Conservation (phyloP, 2,888 invertebrate genomes). For the Epinotia demarniana region DNA sequence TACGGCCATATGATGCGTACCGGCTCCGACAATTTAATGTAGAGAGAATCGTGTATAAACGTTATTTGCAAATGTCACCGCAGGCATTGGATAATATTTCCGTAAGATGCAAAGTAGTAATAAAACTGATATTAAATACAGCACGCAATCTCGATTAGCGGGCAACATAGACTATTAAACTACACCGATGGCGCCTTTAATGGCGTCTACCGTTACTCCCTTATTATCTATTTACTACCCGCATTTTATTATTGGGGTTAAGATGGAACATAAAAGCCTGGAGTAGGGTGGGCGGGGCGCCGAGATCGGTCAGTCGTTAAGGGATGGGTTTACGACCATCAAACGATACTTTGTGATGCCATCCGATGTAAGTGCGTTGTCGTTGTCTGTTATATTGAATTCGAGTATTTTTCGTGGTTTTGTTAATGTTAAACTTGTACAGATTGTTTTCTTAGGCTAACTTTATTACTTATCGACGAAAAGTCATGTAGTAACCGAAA, state of each 20-base stretch:
- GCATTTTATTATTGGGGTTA: constrained; percentile 85
- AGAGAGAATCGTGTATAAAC: background rate
- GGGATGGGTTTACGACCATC: constrained; percentile 83
- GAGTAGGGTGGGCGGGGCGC: constrained; percentile 66
- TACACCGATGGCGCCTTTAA: constrained; percentile 76
- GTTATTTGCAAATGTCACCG: background rate
- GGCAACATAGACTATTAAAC: constrained; percentile 69
- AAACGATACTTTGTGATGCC: constrained; percentile 83
- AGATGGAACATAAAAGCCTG: constrained; percentile 61
- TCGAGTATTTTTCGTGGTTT: constrained; percentile 16
- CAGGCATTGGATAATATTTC: constrained; percentile 9
- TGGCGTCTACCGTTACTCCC: constrained; percentile 76
- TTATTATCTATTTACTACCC: constrained; percentile 84
- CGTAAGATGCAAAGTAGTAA: constrained; percentile 36
- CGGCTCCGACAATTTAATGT: no score
- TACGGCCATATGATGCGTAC: no score
- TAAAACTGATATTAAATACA: constrained; percentile 72
- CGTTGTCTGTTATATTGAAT: constrained; percentile 38
- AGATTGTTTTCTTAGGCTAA: background rate
- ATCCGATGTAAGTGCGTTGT: constrained; percentile 60
- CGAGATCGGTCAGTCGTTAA: constrained; percentile 79
- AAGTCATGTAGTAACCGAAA: background rate
- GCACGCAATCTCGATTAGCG: constrained; percentile 71
- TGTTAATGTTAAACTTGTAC: background rate
- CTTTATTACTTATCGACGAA: background rate